Conservation (phyloP, 2,888 invertebrate species). For the Diplolepis rosae region DNA sequence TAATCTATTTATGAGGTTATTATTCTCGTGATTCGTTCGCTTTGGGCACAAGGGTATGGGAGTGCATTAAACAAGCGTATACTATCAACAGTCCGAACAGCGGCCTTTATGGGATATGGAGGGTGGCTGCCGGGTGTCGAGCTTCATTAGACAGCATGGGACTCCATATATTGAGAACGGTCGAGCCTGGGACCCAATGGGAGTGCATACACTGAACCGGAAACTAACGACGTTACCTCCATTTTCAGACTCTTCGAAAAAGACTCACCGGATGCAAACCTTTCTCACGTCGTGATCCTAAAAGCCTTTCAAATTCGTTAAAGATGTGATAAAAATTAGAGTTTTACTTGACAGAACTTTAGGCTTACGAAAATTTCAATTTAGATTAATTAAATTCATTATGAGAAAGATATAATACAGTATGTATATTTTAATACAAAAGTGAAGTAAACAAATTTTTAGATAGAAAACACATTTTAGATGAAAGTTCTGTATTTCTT, state of each 20-base stretch:
- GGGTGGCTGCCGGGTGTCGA: slow-evolving; percentile 56
- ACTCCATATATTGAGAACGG: slow-evolving; percentile 51
- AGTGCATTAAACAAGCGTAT: slow-evolving; percentile 49
- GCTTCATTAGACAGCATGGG: slow-evolving; percentile 66
- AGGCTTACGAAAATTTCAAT: too few species aligned
- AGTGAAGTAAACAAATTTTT: too few species aligned
- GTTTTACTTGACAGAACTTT: background rate
- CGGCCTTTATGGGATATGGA: slow-evolving; percentile 43
- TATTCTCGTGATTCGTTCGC: slow-evolving; percentile 44
- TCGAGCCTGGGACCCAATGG: slow-evolving; percentile 47
- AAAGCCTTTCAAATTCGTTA: background rate
- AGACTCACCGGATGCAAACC: slow-evolving; percentile 1
- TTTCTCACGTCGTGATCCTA: background rate
- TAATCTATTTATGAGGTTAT: slow-evolving; percentile 61
- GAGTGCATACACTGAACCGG: slow-evolving; percentile 56
- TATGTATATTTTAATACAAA: too few species aligned
- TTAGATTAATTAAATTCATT: too few species aligned
- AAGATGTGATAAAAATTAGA: background rate
- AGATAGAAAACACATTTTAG: too few species aligned
- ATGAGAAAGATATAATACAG: too few species aligned
- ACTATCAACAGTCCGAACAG: slow-evolving; percentile 46
- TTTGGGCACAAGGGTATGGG: slow-evolving; percentile 25
- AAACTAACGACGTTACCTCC: slow-evolving; percentile 59
- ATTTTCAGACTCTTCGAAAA: slow-evolving; percentile 30
- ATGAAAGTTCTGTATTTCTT: too few species aligned